phyloP scores from a whole-genome alignment of 1,140 invertebrate species.

The Bombus turneri region DNA sequence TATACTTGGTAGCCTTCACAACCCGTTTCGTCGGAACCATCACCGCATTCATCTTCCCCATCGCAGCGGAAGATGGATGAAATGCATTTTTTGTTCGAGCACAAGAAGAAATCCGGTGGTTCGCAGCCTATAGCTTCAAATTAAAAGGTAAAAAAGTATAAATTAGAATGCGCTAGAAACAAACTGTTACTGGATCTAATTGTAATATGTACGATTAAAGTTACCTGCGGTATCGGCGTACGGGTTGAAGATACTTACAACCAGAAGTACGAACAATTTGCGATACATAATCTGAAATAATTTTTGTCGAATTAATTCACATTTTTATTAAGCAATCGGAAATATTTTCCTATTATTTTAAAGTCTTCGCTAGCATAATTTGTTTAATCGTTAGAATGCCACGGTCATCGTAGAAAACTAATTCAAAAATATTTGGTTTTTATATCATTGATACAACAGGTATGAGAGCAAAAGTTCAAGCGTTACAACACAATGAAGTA shows the following conservation, averaged over 20 bases:
- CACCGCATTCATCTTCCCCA: slow-evolving; percentile 88
- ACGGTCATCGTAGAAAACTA: too few species aligned
- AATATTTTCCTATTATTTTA: background rate
- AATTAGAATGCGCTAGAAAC: background rate
- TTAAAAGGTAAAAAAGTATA: background rate
- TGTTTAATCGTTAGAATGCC: background rate
- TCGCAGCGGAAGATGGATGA: slow-evolving; percentile 84
- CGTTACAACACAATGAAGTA: background rate
- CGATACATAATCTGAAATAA: slow-evolving; percentile 41
- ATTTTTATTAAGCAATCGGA: background rate
- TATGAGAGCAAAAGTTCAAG: background rate
- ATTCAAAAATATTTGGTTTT: background rate
- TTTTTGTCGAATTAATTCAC: background rate
- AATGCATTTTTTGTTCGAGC: slow-evolving; percentile 74
- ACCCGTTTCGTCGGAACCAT: slow-evolving; percentile 87
- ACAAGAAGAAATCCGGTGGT: slow-evolving; percentile 61
- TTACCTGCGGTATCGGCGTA: slow-evolving; percentile 9
- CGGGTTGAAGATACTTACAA: background rate
- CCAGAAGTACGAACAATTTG: background rate
- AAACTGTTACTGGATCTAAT: background rate
- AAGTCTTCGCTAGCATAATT: background rate
- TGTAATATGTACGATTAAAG: background rate
- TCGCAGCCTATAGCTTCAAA: slow-evolving; percentile 66
- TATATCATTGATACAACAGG: background rate
- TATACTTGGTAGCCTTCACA: slow-evolving; percentile 37